Evolutionary conservation across 37 sponge, comb jelly and placozoan species (phyloP), one percentile per base, ranked within the genome.

Genomic region (Beroe forskalii): DNA sequence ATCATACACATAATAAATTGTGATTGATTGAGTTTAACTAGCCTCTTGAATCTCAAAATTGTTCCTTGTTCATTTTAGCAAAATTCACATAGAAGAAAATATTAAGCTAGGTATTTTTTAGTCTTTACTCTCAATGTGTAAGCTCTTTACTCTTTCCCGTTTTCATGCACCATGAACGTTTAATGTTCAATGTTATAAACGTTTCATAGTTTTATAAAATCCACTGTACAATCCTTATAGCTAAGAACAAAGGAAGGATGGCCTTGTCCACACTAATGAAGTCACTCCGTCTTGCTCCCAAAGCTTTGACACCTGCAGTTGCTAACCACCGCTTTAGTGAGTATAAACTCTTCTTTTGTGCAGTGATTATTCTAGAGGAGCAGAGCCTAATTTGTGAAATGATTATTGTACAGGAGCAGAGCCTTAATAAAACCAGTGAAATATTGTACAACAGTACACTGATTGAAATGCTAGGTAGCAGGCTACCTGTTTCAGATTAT

Each of bases 231-330:
- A n/a, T n/a, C n/a, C n/a, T n/a, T n/a, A n/a, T n/a, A n/a, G n/a
- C n/a, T n/a, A n/a, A n/a, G n/a, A n/a, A n/a, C n/a, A 35, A 69
- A 69, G 72, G 72, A 69, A 69, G 32, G 55, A 80, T 80, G 86
- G 86, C 86, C 37, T 37, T 80, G 38, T 80, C 86, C 4, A 38
- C 86, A 12, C 55, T 80, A 1, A 6, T 32, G 35, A 40, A 25
- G 42, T 32, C 86, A n/a, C 28, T 80, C 23, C 28, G n/a, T 37
- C 30, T 44, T 2, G 86, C 23, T n/a, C 86, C 86, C 48, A 3
- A 48, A 24, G 86, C 40, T 27, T 1, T 80, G 24, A 23, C 55
- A 9, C 55, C 86, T 80, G 43, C 40, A 3, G 86, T 44, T 37
- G 55, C 86, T 43, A 69, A 69, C 72, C 72, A 69, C 17, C 72